Evolutionary conservation across 2,797 vertebrate species (phyloP).

Genomic region (Molothrus aeneus): DNA sequence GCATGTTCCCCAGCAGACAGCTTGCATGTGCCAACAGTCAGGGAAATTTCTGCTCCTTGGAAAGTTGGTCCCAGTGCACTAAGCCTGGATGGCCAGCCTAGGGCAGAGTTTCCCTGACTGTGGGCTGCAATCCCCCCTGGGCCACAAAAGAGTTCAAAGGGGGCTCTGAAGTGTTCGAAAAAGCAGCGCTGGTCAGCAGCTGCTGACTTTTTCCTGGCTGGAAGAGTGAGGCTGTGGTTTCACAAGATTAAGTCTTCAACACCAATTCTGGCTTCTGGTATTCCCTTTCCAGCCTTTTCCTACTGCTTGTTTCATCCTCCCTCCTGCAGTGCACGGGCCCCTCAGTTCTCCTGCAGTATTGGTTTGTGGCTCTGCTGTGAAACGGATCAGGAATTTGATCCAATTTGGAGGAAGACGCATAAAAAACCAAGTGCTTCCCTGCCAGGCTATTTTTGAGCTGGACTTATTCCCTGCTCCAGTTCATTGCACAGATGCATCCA

Average conservation of each 20-base stretch:
- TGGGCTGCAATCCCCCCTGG: not conserved
- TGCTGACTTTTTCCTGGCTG: conserved; percentile 66
- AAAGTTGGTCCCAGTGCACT: not conserved
- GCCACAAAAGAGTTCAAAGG: conserved; percentile 36
- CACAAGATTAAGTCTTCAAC: conserved; percentile 65
- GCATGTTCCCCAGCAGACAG: not conserved
- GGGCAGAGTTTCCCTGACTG: conserved; percentile 13
- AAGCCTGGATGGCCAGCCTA: not conserved
- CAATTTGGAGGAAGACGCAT: conserved; percentile 48
- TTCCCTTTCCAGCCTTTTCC: conserved; percentile 48
- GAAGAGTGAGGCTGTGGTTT: conserved; percentile 47
- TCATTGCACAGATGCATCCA: not conserved
- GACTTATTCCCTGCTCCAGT: conserved; percentile 18
- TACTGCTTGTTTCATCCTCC: conserved; percentile 37
- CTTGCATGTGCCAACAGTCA: not conserved
- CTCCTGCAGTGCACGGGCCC: conserved; percentile 41
- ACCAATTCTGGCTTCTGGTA: conserved; percentile 47
- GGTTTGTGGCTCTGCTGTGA: conserved; percentile 57
- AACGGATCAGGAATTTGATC: conserved; percentile 59
- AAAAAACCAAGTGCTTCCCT: conserved; percentile 4
- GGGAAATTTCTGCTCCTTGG: conserved; percentile 3
- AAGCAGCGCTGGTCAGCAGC: conserved; percentile 60
- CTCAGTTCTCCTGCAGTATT: not conserved
- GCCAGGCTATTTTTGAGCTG: conserved; percentile 57
- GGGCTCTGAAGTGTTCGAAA: conserved; percentile 41